These are phyloP conservation scores for Zapus hudsonius DNA, from an alignment of 2,113 vertebrate genomes.

Conservation along the genomic window DNA sequence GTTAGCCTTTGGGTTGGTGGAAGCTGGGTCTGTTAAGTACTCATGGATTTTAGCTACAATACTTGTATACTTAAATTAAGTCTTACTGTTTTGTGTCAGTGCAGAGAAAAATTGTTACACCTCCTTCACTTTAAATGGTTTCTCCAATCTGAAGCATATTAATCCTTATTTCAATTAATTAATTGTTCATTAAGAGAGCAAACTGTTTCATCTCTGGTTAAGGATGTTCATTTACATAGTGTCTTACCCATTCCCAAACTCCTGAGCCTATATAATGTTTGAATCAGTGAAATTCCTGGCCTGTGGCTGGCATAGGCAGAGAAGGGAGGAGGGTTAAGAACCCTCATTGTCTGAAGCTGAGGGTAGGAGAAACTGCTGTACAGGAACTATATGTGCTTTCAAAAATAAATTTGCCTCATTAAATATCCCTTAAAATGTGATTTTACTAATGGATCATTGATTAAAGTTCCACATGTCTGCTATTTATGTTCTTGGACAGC, in stretches of 20 bases:
- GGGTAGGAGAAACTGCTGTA: background rate
- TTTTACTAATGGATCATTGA: background rate
- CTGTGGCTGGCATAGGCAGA: background rate
- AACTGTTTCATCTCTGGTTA: background rate
- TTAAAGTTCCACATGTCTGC: background rate
- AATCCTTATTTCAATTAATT: constrained; percentile 50
- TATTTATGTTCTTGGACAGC: background rate
- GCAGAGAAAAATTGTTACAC: background rate
- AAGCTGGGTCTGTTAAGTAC: background rate
- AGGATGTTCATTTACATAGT: background rate
- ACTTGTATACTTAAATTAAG: constrained; percentile 40
- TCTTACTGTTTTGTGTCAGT: background rate
- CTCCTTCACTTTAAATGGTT: background rate
- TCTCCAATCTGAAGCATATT: background rate
- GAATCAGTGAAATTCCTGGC: background rate
- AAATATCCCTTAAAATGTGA: background rate
- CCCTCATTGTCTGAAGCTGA: background rate
- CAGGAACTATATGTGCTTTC: background rate
- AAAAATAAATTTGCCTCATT: background rate
- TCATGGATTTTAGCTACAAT: constrained; percentile 68
- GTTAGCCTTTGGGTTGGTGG: too few species aligned
- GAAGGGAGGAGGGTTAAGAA: accelerated
- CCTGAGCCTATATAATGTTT: background rate
- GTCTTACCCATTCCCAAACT: background rate
- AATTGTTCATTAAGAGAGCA: background rate